phyloP scores from a whole-genome alignment of 2,113 vertebrate species.

The Gallinago jamesoni region DNA sequence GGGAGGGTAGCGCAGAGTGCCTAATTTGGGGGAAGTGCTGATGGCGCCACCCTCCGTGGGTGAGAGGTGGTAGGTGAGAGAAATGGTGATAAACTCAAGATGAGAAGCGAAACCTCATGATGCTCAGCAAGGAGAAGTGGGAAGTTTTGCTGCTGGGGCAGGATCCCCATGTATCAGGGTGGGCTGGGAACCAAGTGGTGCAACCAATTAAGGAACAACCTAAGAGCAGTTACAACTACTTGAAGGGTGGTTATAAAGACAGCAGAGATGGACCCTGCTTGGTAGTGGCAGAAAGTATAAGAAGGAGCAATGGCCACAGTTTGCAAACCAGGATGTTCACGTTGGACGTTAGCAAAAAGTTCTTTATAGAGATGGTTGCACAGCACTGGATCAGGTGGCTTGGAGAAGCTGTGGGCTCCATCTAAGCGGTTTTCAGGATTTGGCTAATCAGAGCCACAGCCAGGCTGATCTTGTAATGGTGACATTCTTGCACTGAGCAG shows the following conservation, averaged over 20 bases:
- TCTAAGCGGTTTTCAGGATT: neutral
- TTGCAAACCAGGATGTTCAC: neutral
- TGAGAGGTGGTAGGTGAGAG: neutral
- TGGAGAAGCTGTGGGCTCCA: neutral
- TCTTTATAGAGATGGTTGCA: neutral
- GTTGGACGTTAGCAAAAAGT: neutral
- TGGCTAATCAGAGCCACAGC: neutral
- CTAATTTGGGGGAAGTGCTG: neutral
- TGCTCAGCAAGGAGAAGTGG: neutral
- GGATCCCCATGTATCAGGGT: neutral
- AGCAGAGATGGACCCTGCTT: neutral
- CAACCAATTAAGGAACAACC: neutral
- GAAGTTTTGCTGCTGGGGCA: neutral
- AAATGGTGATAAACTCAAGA: neutral
- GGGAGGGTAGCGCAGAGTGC: fast-evolving
- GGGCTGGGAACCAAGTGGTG: neutral
- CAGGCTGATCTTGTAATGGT: neutral
- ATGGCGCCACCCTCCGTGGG: neutral
- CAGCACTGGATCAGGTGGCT: neutral
- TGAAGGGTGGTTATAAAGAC: neutral
- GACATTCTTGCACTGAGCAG: neutral
- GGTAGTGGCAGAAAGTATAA: neutral
- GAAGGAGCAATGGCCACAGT: neutral
- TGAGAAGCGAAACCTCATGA: neutral
- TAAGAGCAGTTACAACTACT: neutral